Percentiles rank a stretch among this genome's conserved stretches.
These are phyloP conservation scores for Ennomos erosarius DNA, from an alignment of 2,888 invertebrate genomes.

Conservation along the genomic window DNA sequence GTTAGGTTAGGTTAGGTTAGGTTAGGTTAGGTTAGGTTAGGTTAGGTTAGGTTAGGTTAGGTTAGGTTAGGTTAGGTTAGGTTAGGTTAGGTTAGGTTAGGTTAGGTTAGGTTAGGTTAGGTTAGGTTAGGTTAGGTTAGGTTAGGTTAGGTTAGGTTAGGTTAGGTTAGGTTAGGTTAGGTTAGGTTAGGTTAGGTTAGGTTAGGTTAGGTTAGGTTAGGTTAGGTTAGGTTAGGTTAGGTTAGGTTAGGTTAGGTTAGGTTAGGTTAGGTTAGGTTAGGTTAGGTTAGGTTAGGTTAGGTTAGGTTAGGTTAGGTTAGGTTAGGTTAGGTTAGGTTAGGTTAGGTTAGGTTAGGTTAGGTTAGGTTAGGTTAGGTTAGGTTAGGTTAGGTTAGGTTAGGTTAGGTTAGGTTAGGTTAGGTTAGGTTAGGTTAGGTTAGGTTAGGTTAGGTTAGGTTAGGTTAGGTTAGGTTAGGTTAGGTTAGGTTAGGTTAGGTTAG, in stretches of 20 bases:
- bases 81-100: slow-evolving; percentile 4
- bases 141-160: slow-evolving; percentile 4
- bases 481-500: slow-evolving; percentile 4
- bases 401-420: slow-evolving; percentile 4
- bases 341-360: slow-evolving; percentile 4
- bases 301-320: slow-evolving; percentile 4
- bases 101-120: slow-evolving; percentile 4
- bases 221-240: slow-evolving; percentile 4
- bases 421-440: slow-evolving; percentile 4
- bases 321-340: slow-evolving; percentile 4
- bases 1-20: slow-evolving; percentile 4
- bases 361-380: slow-evolving; percentile 4
- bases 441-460: slow-evolving; percentile 4
- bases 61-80: slow-evolving; percentile 4
- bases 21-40: slow-evolving; percentile 4
- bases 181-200: slow-evolving; percentile 4
- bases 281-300: slow-evolving; percentile 4
- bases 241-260: slow-evolving; percentile 4
- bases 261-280: slow-evolving; percentile 4
- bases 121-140: slow-evolving; percentile 4
- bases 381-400: slow-evolving; percentile 4
- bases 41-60: slow-evolving; percentile 4
- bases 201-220: slow-evolving; percentile 4
- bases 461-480: slow-evolving; percentile 4
- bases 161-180: slow-evolving; percentile 4